Evolutionary conservation across 2,113 vertebrate species (phyloP), one percentile per base, ranked within the genome.

Genomic region (Nesoenas mayeri): DNA sequence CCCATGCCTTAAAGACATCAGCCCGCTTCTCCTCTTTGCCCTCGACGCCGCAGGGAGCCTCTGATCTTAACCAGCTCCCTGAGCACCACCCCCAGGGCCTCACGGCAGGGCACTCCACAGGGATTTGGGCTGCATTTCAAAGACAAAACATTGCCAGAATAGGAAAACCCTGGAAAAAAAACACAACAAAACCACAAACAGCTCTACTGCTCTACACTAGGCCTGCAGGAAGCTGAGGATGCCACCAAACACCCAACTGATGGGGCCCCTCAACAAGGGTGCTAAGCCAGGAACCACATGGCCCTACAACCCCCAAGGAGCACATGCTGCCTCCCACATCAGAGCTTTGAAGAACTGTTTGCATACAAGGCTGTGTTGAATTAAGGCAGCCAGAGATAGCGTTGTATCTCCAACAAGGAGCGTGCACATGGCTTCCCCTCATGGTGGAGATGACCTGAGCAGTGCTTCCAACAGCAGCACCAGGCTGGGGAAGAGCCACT

Each of bases 21-120:
- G 14, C 19, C 50, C 1, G 0, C 51, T 86, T 40, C 12, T 72
- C 42, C 60, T 54, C 56, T 66, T 54, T 50, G 12, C 22, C n/a
- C 62, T 57, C 10, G 1, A 26, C 0, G 0, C 36, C 0, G 0
- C 62, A 77, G 75, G 62, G 60, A 92, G n/a, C 17, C 48, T 89
- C 60, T 81, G 87, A 96, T 87, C 66, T 73, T 58, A 74, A 66
- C 47, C 42, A 91, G 15, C 28, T 57, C 80, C 69, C 60, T 9
- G 1, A 92, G 24, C 58, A 83, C 60, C 83, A 53, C 40, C 36
- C 48, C 22, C 42, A 85, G 65, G 0, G 0, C 86, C 54, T 89
- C 1, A 0, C 69, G 58, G 64, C 28, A 47, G 44, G 44, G 44
- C 36, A 70, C 56, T 66, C 64, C 8, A 0, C 24, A 19, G 57